Evolutionary conservation across 30 jellyfish, hydroid and myxozoan genomes (phyloP).

Genomic region (Cassiopea xamachana): DNA sequence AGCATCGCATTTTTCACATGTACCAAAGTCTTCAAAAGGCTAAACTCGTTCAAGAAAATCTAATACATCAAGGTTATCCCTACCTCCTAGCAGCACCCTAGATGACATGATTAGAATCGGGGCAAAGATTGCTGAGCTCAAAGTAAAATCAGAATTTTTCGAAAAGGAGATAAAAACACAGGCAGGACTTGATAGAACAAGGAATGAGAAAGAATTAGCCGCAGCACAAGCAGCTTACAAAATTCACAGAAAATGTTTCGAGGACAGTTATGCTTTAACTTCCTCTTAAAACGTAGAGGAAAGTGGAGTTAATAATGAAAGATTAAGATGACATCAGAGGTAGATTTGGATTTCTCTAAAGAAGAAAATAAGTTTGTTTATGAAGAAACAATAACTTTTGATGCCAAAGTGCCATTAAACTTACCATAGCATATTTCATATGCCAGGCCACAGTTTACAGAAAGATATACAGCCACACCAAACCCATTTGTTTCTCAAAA

Average conservation of each 20-base stretch:
- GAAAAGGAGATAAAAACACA: constrained; percentile 58
- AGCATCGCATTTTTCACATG: neutral
- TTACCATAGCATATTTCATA: too few relatives aligned
- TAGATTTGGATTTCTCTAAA: neutral
- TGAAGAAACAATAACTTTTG: too few relatives aligned
- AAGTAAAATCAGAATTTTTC: constrained; percentile 48
- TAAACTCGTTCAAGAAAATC: constrained; percentile 56
- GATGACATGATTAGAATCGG: constrained; percentile 50
- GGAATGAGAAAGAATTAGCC: constrained; percentile 44
- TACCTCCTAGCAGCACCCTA: constrained; percentile 2
- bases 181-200: constrained; percentile 50
- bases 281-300: neutral
- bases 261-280: constrained; percentile 27
- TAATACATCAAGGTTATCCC: neutral
- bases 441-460: too few relatives aligned
- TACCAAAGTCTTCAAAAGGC: constrained; percentile 37
- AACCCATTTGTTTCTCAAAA: too few relatives aligned
- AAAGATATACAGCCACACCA: too few relatives aligned
- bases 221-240: constrained; percentile 60
- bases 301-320: neutral
- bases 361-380: too few relatives aligned
- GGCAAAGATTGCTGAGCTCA: constrained; percentile 49
- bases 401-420: too few relatives aligned
- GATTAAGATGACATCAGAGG: neutral
- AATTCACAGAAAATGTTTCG: constrained; percentile 23